phyloP scores from a whole-genome alignment of 2,888 invertebrate species.

The Venustoraphidia nigricollis region DNA sequence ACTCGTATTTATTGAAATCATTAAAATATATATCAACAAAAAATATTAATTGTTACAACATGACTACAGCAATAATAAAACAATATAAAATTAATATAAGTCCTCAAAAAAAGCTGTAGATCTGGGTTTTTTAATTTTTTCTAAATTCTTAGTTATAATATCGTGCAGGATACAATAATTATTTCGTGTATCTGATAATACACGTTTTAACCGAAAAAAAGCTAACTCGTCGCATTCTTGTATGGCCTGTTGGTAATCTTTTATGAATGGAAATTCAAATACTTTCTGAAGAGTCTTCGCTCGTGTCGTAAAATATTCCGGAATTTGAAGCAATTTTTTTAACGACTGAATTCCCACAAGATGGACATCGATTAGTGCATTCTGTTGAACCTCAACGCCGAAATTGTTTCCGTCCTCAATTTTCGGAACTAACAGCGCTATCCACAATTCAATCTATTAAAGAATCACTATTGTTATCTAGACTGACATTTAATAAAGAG shows the following conservation, averaged over 20 bases:
- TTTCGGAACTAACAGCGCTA: conserved; percentile 40
- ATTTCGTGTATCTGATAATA: conserved; percentile 44
- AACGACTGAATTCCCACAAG: conserved; percentile 41
- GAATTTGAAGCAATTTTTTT: conserved; percentile 41
- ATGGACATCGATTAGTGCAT: conserved; percentile 38
- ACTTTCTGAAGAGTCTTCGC: conserved; percentile 39
- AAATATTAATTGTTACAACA: no score
- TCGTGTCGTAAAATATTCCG: conserved; percentile 38
- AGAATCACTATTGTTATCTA: background rate
- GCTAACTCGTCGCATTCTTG: conserved; percentile 85
- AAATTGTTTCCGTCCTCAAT: conserved; percentile 51
- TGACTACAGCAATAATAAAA: no score
- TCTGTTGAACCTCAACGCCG: conserved; percentile 45
- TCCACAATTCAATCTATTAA: conserved; percentile 38
- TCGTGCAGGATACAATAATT: conserved; percentile 89
- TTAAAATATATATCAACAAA: no score
- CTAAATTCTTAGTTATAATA: conserved; percentile 85
- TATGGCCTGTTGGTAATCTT: conserved; percentile 78
- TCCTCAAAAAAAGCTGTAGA: conserved; percentile 42
- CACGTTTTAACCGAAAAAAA: conserved; percentile 74
- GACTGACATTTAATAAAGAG: conserved; percentile 34
- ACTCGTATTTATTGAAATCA: no score
- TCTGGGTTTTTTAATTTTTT: conserved; percentile 88
- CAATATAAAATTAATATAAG: no score
- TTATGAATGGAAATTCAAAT: conserved; percentile 51